Conservation (phyloP, 2,113 vertebrate species). For the Cyanistes caeruleus region DNA sequence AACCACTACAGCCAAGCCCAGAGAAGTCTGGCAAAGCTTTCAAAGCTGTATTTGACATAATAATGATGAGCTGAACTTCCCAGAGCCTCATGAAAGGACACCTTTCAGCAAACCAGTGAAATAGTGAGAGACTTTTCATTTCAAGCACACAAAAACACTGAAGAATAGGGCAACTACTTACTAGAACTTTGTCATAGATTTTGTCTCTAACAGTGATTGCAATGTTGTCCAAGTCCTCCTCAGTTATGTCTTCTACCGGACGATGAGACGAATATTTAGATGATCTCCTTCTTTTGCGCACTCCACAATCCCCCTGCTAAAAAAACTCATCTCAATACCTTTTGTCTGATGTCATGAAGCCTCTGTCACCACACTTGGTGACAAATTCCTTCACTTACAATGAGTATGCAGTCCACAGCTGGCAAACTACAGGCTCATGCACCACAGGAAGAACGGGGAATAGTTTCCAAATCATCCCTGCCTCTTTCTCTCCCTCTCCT, state of each 20-base stretch:
- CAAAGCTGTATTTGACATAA: background rate
- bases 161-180: constrained; percentile 65
- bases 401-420: background rate
- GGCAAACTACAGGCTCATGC: background rate
- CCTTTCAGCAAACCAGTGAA: background rate
- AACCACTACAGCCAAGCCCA: background rate
- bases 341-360: background rate
- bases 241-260: constrained; percentile 87
- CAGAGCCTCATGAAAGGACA: background rate
- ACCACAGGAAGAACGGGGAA: background rate
- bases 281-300: constrained; percentile 64
- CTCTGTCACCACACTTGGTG: background rate
- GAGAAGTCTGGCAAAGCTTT: background rate
- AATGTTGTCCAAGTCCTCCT: constrained; percentile 91
- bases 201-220: constrained; percentile 91
- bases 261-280: constrained; percentile 67
- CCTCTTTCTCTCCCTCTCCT: background rate
- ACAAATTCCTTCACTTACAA: constrained; percentile 11
- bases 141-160: background rate
- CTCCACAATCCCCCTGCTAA: constrained; percentile 63
- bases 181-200: constrained; percentile 91
- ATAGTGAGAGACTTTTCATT: background rate
- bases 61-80: background rate
- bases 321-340: constrained; percentile 50
- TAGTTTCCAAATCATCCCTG: background rate